Evolutionary conservation across 2,888 invertebrate species (phyloP), one percentile per base, ranked within the genome.

Genomic region (Drosophila demipolita): DNA sequence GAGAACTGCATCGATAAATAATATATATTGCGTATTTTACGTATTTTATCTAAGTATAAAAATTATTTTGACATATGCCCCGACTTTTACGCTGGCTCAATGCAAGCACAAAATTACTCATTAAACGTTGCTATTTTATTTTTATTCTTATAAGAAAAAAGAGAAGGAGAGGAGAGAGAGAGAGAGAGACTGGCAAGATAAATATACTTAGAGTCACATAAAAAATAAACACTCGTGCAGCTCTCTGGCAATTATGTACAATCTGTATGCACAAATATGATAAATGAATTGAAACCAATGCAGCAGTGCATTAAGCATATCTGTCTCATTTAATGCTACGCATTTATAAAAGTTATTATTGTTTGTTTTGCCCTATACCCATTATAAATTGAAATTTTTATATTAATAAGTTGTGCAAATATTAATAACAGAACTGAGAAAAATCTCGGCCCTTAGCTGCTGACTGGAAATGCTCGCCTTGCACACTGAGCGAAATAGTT

Each of bases 201-300:
- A 23, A 23, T 42, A 42, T 20, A 20, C 12, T 45, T 12, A 42
- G 20, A 42, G 20, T 23, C 4, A 23, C 23, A 45, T 23, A 45
- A 23, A 38, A 23, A 23, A 23, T 15, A 8, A 8, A 45, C 15
- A 23, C 3, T 23, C 23, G 15, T 23, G 45, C 45, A 45, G 45
- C 15, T 45, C 45, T 23, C 45, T 15, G 23, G 45, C 23, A 45
- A 45, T 45, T 29, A 42, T 50, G 29, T 64, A 55, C 38, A 45
- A 57, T 42, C 3, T 42, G 50, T 38, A 52, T 52, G 29, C 52
- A 52, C 20, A 61, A 53, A 40, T 33, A 23, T 26, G 33, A 32
- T 23, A 5, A 54, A 32, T 32, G n/a, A 33, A 53, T 40, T 50
- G 40, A 36, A 26, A 50, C 54, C 35, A 49, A 17, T 59, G n/a